Base-by-base conservation (phyloP, 2,113 vertebrate genomes). In the Gasterosteus nipponicus region DNA sequence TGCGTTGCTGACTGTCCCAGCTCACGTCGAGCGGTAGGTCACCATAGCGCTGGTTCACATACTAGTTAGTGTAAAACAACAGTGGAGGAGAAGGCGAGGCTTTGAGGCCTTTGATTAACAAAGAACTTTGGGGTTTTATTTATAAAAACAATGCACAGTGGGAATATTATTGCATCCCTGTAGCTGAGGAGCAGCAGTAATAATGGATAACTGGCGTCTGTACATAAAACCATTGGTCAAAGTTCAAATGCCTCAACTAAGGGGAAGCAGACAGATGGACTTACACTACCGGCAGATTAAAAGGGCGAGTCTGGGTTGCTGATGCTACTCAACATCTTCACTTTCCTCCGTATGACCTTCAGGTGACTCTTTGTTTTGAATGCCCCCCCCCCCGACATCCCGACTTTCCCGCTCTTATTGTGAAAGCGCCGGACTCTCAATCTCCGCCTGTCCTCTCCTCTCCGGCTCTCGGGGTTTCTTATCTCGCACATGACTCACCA, bases 401-500 rank as follows among this genome's bases (percentile, higher is more conserved):
- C 9, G 49, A 75, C 53, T 12, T 69, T 53, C 19, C 33, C 12
- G 22, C 57, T 83, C 18, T 75, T 11, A 57, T 73, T 77, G 60
- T 71, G 47, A 58, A 65, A 75, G 72, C 31, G 51, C 64, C 74
- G 47, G 54, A 47, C 76, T 69, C 60, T 64, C 22, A 59, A 22
- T 47, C 51, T 26, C 51, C 49, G 42, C 10, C 33, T 9, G 0
- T 4, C 49, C 31, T 51, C 14, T 56, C 51, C n/a, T 77, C 66
- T 46, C 64, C 39, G 26, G 68, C 80, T 68, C 81, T 60, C 80
- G 41, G 73, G 51, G 68, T 75, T 87, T 73, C 87, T 83, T 89
- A 90, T 88, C 88, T 82, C 35, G 41, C 60, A 64, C 68, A 82
- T 86, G 88, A 89, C 84, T 87, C 83, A 69, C 79, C 92, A 87